Conservation (phyloP, 2,797 vertebrate genomes). For the Myotis daubentonii region DNA sequence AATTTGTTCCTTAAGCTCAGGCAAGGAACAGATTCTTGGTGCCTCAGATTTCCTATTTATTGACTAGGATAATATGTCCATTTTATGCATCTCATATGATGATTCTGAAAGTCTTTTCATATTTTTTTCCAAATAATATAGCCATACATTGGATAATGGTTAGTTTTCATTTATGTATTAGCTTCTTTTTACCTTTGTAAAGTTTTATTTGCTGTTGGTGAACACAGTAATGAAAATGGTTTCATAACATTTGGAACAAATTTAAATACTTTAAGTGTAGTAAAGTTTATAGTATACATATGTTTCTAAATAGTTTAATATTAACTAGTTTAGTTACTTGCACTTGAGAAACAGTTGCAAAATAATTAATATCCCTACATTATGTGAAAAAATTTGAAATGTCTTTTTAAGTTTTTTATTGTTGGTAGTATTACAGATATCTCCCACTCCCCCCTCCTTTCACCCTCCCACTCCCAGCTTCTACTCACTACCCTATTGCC, state of each 20-base stretch:
- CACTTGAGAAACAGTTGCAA: conserved; percentile 41
- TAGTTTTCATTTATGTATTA: background rate
- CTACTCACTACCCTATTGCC: no score
- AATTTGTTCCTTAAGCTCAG: conserved; percentile 25
- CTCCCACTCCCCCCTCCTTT: no score
- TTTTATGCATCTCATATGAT: background rate
- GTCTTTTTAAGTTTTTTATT: background rate
- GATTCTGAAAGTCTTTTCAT: conserved; percentile 37
- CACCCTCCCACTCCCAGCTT: no score
- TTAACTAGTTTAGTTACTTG: background rate
- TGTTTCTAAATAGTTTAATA: conserved; percentile 28
- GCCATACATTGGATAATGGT: background rate
- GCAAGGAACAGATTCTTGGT: background rate
- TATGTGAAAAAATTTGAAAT: conserved; percentile 19
- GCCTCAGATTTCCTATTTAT: background rate
- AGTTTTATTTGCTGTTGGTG: conserved; percentile 1
- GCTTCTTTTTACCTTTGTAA: conserved; percentile 28
- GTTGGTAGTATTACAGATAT: no score
- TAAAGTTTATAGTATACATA: conserved; percentile 1
- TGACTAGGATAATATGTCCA: background rate
- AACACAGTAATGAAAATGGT: conserved; percentile 19
- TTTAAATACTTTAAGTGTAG: conserved; percentile 41
- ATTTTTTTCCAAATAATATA: conserved; percentile 38
- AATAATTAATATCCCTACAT: conserved; percentile 8
- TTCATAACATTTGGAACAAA: conserved; percentile 41